Evolutionary conservation across 2,888 invertebrate genomes (phyloP).

Genomic region (Panzeria rudis): DNA sequence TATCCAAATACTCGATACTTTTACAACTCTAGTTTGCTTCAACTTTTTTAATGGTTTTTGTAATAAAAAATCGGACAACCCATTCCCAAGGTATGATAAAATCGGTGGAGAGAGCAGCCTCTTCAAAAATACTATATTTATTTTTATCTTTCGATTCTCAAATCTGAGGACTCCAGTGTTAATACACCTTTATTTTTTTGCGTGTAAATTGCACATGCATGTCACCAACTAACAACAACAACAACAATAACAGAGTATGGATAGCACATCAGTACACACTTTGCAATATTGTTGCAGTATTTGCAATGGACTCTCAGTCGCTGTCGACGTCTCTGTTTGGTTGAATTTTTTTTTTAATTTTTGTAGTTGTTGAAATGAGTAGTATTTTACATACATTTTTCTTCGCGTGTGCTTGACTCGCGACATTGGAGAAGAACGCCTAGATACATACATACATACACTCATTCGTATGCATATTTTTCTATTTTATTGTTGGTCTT

Average conservation of each 20-base stretch:
- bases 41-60: no score
- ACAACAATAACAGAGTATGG: background rate
- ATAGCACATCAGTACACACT: conserved; percentile 25
- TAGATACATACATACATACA: conserved; percentile 14
- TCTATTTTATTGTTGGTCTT: conserved; percentile 43
- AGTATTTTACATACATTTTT: conserved; percentile 45
- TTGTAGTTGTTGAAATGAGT: conserved; percentile 36
- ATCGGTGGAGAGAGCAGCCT: no score
- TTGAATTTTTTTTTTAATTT: conserved; percentile 44
- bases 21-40: no score
- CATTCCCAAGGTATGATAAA: no score
- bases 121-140: no score
- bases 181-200: background rate
- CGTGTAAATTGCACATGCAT: conserved; percentile 73
- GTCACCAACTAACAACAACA: conserved; percentile 74
- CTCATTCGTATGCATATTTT: conserved; percentile 1
- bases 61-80: no score
- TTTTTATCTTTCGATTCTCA: no score
- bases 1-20: no score
- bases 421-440: conserved; percentile 68
- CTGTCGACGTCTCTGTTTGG: conserved; percentile 7
- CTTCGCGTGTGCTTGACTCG: conserved; percentile 64
- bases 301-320: conserved; percentile 4
- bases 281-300: conserved; percentile 18
- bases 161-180: background rate